These are phyloP conservation scores for Alloscopus bannaensis DNA, from an alignment of 2,888 invertebrate genomes.

Conservation along the genomic window DNA sequence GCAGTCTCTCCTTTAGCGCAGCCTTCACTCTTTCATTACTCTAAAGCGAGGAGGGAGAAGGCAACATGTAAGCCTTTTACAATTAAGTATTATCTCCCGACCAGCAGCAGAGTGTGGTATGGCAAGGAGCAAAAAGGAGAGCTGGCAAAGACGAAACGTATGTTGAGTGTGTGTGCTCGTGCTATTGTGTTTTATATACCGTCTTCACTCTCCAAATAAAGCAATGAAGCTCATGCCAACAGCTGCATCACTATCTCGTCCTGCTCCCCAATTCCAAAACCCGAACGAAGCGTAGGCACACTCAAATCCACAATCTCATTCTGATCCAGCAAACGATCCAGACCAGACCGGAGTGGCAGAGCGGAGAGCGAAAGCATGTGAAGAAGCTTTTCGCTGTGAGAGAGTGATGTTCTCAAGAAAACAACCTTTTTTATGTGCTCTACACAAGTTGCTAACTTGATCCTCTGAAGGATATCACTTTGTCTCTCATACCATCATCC, in stretches of 20 bases:
- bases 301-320: conserved; percentile 58
- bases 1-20: conserved; percentile 28
- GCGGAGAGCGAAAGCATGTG: conserved; percentile 8
- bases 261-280: conserved; percentile 23
- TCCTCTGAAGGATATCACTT: conserved; percentile 6
- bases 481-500: conserved; percentile 10
- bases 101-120: conserved; percentile 9
- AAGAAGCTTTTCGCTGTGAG: conserved; percentile 8
- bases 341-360: conserved; percentile 43
- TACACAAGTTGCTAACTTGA: conserved; percentile 12
- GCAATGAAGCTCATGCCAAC: conserved; percentile 44
- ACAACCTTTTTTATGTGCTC: background rate
- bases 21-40: conserved; percentile 9
- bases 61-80: conserved; percentile 13
- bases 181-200: conserved; percentile 4
- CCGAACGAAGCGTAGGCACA: conserved; percentile 19
- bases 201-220: conserved; percentile 2
- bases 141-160: background rate
- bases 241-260: conserved; percentile 54
- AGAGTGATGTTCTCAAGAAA: conserved; percentile 1
- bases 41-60: background rate
- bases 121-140: conserved; percentile 2
- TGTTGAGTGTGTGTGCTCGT: background rate
- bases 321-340: conserved; percentile 51
- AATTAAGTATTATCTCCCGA: background rate